A percentile compares a stretch with the other conserved stretches of the same genome.
These are phyloP conservation scores for Drosophila quinaria DNA, from an alignment of 2,888 invertebrate genomes.

Conservation along the genomic window DNA sequence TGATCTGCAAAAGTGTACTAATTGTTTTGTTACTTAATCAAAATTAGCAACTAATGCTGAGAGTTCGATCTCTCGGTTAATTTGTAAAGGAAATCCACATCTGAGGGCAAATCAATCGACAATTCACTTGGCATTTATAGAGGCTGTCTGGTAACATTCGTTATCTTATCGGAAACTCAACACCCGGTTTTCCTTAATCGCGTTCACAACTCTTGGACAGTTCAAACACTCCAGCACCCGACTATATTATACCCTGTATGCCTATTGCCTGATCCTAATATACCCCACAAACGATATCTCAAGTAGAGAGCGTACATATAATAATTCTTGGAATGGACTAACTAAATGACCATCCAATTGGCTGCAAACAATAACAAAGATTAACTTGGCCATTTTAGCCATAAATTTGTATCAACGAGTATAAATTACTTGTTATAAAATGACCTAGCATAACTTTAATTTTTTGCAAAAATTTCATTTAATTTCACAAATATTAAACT, in stretches of 20 bases:
- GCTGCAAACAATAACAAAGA: constrained; percentile 39
- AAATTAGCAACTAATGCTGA: constrained; percentile 46
- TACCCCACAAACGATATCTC: neutral
- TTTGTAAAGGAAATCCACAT: neutral
- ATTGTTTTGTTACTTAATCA: neutral
- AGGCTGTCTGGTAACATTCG: constrained; percentile 12
- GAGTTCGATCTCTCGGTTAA: constrained; percentile 1
- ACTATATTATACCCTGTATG: constrained; percentile 28
- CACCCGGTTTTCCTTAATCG: constrained; percentile 20
- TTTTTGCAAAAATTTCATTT: neutral
- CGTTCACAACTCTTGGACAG: neutral
- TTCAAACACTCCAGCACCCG: neutral
- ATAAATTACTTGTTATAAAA: neutral
- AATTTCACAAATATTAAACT: neutral
- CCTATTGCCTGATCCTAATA: neutral
- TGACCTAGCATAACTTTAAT: constrained; percentile 12
- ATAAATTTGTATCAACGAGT: constrained; percentile 18
- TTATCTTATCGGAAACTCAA: constrained; percentile 47
- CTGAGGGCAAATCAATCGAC: constrained; percentile 6
- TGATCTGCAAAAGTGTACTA: constrained; percentile 25
- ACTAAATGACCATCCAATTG: constrained; percentile 19
- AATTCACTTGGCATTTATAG: neutral
- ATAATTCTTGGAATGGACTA: constrained; percentile 23
- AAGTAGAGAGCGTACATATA: constrained; percentile 1
- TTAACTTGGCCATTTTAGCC: constrained; percentile 31